phyloP scores from a whole-genome alignment of 2,888 invertebrate genomes.

The Drosophila phalerata region DNA sequence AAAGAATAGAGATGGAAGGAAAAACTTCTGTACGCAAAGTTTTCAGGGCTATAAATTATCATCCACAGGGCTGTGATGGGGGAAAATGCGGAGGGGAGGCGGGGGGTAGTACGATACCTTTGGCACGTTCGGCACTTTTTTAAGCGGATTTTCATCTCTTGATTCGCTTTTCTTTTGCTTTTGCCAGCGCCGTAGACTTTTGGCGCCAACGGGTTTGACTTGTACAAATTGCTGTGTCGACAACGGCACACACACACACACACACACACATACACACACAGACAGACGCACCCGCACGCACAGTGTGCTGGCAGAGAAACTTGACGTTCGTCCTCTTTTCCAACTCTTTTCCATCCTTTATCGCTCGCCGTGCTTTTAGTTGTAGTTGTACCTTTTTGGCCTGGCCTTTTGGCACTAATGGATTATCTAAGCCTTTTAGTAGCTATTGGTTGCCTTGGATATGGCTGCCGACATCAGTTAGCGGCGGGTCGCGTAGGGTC shows the following conservation, averaged over 20 bases:
- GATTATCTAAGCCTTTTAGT: slow-evolving; percentile 82
- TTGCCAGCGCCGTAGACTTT: slow-evolving; percentile 79
- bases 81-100: background rate
- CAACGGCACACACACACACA: slow-evolving; percentile 34
- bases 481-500: slow-evolving; percentile 3
- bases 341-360: slow-evolving; percentile 13
- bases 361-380: background rate
- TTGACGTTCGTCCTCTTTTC: slow-evolving; percentile 51
- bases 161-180: slow-evolving; percentile 57
- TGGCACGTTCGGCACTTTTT: slow-evolving; percentile 76
- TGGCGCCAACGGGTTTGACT: slow-evolving; percentile 84
- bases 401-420: slow-evolving; percentile 72
- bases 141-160: slow-evolving; percentile 74
- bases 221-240: slow-evolving; percentile 83
- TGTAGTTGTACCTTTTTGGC: slow-evolving; percentile 61
- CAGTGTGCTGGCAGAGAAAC: slow-evolving; percentile 31
- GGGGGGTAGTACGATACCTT: slow-evolving; percentile 60
- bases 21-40: slow-evolving; percentile 76
- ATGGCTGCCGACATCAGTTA: slow-evolving; percentile 41
- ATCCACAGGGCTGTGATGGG: slow-evolving; percentile 15
- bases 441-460: slow-evolving; percentile 68
- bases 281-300: slow-evolving; percentile 62
- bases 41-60: slow-evolving; percentile 83
- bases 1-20: slow-evolving; percentile 1
- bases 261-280: slow-evolving; percentile 16